Conservation (phyloP, 1,140 invertebrate species). For the Centruroides sculpturatus region DNA sequence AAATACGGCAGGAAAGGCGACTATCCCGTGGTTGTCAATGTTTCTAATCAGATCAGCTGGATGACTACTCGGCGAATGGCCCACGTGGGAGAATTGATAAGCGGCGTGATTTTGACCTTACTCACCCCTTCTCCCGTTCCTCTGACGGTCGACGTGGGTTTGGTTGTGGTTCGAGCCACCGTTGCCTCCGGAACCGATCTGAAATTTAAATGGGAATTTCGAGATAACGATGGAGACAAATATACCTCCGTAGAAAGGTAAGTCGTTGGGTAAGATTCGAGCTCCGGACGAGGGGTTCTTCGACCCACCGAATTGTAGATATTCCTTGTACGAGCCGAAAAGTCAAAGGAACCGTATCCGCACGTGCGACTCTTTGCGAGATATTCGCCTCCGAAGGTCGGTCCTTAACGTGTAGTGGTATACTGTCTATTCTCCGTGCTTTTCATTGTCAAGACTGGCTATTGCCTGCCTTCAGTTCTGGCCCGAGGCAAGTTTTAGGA, state of each 20-base stretch:
- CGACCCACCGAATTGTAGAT: no score
- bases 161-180: background rate
- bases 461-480: no score
- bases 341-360: no score
- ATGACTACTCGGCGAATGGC: background rate
- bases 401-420: no score
- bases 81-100: background rate
- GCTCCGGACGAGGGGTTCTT: no score
- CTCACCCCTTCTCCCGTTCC: slow-evolving; percentile 1
- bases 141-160: slow-evolving; percentile 1
- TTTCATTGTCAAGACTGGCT: no score
- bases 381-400: no score
- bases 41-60: background rate
- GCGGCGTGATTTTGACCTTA: background rate
- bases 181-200: slow-evolving; percentile 4
- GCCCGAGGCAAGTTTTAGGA: no score
- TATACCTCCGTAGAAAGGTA: slow-evolving; percentile 10
- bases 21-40: slow-evolving; percentile 5
- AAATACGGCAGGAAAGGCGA: background rate
- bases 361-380: no score
- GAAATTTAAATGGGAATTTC: slow-evolving; percentile 12
- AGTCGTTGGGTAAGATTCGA: background rate
- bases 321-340: no score
- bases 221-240: slow-evolving; percentile 2
- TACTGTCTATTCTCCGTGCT: no score